Conservation (phyloP, 1,140 invertebrate species). For the Euura lappo region DNA sequence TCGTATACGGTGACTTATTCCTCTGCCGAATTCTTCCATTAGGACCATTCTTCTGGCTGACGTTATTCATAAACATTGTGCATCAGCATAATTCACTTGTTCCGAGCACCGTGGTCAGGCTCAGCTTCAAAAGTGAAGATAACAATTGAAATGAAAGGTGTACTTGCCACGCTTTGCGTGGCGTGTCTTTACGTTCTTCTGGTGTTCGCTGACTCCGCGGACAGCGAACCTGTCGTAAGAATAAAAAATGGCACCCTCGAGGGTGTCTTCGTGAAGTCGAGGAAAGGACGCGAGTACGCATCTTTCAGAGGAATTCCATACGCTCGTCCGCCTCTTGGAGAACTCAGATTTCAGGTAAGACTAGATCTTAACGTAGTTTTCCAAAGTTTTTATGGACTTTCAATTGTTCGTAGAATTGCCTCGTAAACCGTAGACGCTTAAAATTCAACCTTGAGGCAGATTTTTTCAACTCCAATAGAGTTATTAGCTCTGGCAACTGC, state of each 20-base stretch:
- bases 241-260: constrained; percentile 53
- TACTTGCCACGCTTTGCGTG: not conserved
- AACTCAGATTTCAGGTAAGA: constrained; percentile 63
- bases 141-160: not conserved
- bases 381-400: not conserved
- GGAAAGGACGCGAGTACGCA: constrained; percentile 52
- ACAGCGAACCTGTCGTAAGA: constrained; percentile 29
- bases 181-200: not conserved
- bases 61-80: no score
- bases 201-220: not conserved
- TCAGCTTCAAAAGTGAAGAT: not conserved
- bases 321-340: constrained; percentile 61
- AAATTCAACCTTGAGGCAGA: no score
- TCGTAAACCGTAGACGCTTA: no score
- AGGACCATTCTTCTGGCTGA: no score
- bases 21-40: no score
- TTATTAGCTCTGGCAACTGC: no score
- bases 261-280: constrained; percentile 44
- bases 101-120: no score
- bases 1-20: no score
- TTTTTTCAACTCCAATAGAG: no score
- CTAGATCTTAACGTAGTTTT: not conserved
- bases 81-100: no score
- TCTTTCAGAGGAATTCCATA: constrained; percentile 66
- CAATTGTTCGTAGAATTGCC: no score